Base-by-base conservation (phyloP, 2,888 invertebrate genomes). In the Bombylius discolor region DNA sequence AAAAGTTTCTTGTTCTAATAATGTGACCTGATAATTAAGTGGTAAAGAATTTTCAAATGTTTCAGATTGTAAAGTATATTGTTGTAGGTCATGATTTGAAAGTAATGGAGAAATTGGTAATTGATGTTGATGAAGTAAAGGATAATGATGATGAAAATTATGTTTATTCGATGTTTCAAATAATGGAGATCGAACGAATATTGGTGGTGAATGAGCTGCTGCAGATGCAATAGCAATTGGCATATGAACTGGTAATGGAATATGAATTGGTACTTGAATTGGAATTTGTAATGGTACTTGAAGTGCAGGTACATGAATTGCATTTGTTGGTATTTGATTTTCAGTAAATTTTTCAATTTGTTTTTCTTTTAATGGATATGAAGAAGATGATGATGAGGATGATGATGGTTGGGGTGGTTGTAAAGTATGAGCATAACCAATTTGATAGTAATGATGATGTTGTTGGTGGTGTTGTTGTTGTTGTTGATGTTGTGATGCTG, bases 161-260 rank as follows among this genome's bases (percentile, higher is more conserved):
- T 23, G 1, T 23, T 23, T 23, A 23, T 23, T 23, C 23, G 23
- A 23, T 23, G 23, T 23, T 23, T 23, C 23, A 23, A 23, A 23
- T 23, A 23, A 23, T 23, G 23, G 23, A 23, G 23, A 1, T 2
- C 23, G 23, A 23, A 23, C 23, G 3, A 23, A 23, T 36, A 9
- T 9, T 36, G 36, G 4, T 8, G 36, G 36, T 36, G 36, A 8
- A 8, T 42, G 39, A 11, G 39, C 1, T 42, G 11, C 11, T 42
- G 39, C 12, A 11, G 39, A 11, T 42, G 39, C 9, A 5, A 11
- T 42, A 11, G 39, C 39, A 11, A 42, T 6, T 11, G 39, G 39
- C 39, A 42, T 42, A 42, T 42, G 39, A 42, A 42, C 55, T 5
- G 69, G 67, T 58, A 70, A 68, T 14, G 67, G 64, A 5, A 67